These are phyloP conservation scores for Toxotes chatareus DNA, from an alignment of 2,113 vertebrate genomes.

Conservation along the genomic window DNA sequence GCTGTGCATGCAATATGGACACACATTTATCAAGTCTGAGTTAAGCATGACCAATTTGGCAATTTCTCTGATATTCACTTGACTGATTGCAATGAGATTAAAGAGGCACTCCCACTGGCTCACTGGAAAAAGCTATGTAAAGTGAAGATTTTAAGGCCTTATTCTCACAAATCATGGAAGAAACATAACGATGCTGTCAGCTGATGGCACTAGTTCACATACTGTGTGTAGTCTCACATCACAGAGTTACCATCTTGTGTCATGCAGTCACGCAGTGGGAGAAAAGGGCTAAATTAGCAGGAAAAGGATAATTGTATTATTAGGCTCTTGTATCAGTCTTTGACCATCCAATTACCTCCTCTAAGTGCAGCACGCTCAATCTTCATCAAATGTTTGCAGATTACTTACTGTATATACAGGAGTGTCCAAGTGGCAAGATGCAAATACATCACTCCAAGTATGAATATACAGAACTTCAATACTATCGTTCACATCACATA, in stretches of 20 bases:
- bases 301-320: no score
- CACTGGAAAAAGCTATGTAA: neutral
- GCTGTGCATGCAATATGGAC: slow-evolving; percentile 18
- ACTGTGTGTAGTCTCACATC: neutral
- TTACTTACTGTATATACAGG: neutral
- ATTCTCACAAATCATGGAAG: neutral
- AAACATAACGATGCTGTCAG: neutral
- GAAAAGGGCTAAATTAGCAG: neutral
- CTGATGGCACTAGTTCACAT: neutral
- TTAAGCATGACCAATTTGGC: slow-evolving; percentile 1
- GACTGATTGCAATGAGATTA: slow-evolving; percentile 3
- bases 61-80: slow-evolving; percentile 27
- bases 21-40: slow-evolving; percentile 25
- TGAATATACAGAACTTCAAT: neutral
- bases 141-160: neutral
- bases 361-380: no score
- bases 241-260: neutral
- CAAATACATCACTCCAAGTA: neutral
- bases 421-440: no score
- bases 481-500: neutral
- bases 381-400: no score
- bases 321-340: no score
- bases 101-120: neutral
- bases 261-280: neutral
- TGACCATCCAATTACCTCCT: no score